Evolutionary conservation across 2,113 vertebrate species (phyloP).

Genomic region (Rhinogobius similis): DNA sequence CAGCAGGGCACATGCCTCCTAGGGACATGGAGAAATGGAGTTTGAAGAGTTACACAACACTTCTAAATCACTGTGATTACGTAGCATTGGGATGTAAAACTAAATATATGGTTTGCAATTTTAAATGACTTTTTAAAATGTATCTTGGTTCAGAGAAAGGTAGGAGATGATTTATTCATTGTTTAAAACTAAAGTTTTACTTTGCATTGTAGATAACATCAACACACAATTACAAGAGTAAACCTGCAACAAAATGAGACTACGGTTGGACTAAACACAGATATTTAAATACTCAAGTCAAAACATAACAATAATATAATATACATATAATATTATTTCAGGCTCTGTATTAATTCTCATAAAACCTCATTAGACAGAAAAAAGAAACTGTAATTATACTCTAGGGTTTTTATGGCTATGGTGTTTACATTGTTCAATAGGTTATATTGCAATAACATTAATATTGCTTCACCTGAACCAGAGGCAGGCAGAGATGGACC

Average conservation of each 20-base stretch:
- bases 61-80: background rate
- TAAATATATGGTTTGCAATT: no score
- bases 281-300: no score
- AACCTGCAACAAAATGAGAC: no score
- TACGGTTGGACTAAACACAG: no score
- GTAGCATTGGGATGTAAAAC: background rate
- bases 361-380: background rate
- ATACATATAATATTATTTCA: no score
- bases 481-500: conserved; percentile 30
- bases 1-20: conserved; percentile 90
- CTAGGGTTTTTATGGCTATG: background rate
- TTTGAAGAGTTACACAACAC: conserved; percentile 7
- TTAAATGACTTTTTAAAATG: no score
- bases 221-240: no score
- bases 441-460: background rate
- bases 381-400: no score
- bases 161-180: background rate
- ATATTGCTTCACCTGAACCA: conserved; percentile 79
- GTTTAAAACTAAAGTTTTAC: background rate
- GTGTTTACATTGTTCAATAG: background rate
- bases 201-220: no score
- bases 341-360: no score
- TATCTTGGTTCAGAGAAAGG: no score
- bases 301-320: no score
- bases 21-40: conserved; percentile 32